Evolutionary conservation across 2,113 vertebrate genomes (phyloP).

Genomic region (cat (Felis catus)): DNA sequence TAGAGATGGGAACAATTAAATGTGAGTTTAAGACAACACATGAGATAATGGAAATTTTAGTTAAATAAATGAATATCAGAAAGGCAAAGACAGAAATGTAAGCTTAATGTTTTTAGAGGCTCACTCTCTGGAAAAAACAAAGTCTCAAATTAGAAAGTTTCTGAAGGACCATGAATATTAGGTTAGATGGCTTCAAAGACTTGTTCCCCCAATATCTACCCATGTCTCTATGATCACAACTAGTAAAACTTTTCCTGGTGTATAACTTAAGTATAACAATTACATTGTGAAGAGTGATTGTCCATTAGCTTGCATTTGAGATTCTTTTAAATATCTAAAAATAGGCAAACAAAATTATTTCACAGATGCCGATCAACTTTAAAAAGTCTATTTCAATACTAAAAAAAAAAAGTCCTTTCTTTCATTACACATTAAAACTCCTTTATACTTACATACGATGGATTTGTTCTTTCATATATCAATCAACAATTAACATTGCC

Average conservation of each 20-base stretch:
- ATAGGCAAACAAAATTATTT: background rate
- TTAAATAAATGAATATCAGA: background rate
- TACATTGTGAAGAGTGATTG: background rate
- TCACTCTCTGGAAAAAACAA: background rate
- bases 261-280: background rate
- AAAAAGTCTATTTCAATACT: background rate
- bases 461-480: background rate
- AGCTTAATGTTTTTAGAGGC: background rate
- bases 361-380: background rate
- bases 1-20: background rate
- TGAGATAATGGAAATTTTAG: background rate
- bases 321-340: constrained; percentile 21
- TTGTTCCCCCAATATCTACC: background rate
- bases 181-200: background rate
- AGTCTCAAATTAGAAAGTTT: background rate
- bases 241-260: background rate
- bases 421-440: background rate
- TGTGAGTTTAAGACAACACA: background rate
- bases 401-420: background rate
- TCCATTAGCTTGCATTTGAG: background rate
- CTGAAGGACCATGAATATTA: background rate
- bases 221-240: background rate
- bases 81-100: background rate
- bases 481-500: background rate
- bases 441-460: background rate